Base-by-base conservation (phyloP, 1,140 invertebrate genomes). In the Ips typographus region DNA sequence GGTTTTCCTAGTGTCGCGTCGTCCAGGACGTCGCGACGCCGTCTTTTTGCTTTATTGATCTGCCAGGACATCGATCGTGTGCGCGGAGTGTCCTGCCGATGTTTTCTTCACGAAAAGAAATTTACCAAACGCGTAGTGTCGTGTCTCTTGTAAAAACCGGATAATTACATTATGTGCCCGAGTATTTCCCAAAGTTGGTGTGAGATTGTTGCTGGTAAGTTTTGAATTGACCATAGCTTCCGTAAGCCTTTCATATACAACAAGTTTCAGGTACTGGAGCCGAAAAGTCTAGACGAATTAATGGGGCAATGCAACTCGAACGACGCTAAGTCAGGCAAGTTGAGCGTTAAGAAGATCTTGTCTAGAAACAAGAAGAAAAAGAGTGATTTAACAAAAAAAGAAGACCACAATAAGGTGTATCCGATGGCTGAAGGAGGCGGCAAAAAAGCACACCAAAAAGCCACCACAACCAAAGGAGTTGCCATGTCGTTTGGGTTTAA, bases 401-500 rank as follows among this genome's bases (percentile, higher is more conserved):
- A 59, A 44, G 56, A 66, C 43, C 8, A 37, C 22, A 8, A 4
- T 8, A 65, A 57, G 57, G 47, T 22, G 7, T 57, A 56, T 39
- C 53, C 65, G 36, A 40, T 39, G 36, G 40, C 2, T n/a, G 38
- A 36, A 8, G 38, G 8, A 43, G 40, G 4, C 2, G 36, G 67
- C 47, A 77, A 73, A 8, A 75, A 72, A 60, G 43, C 59, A 53
- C 8, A 38, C 83, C 76, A 72, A 51, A 65, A 56, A 80, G 80
- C 73, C 77, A 83, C 75, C 74, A 22, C 22, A 22, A 83, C 84
- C 37, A 85, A 87, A 68, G 88, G 89, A 38, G 86, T 88, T 44
- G 85, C 88, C 1, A 89, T 87, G 68, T 89, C 88, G 0, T 90
- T 90, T 71, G 89, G 89, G 3, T 90, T 90, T 77, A 84, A 86